Percentiles rank a stretch among this genome's conserved stretches.
Conservation (phyloP, 2,113 vertebrate genomes). For the Rissa tridactyla region DNA sequence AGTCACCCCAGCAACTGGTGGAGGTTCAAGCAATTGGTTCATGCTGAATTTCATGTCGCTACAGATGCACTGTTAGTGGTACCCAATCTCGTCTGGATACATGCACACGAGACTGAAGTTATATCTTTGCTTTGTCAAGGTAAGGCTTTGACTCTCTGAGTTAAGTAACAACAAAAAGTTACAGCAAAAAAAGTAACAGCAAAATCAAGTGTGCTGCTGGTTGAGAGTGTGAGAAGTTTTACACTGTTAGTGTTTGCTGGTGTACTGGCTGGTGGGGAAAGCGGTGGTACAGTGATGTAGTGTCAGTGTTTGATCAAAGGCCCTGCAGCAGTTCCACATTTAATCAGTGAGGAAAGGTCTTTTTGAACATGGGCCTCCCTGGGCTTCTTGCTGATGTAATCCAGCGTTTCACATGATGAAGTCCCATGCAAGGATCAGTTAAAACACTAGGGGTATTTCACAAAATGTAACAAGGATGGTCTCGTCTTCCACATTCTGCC, state of each 20-base stretch:
- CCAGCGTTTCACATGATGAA: background rate
- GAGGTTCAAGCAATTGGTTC: background rate
- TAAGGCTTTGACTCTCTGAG: background rate
- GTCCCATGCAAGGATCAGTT: background rate
- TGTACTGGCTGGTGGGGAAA: background rate
- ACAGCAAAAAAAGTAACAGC: background rate
- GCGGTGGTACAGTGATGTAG: background rate
- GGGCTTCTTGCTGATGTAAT: background rate
- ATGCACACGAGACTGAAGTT: background rate
- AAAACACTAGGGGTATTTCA: background rate
- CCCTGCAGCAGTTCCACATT: background rate
- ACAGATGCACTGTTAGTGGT: background rate
- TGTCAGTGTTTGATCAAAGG: background rate
- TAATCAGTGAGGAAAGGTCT: background rate
- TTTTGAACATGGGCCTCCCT: background rate
- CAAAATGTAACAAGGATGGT: background rate
- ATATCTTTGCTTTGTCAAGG: background rate
- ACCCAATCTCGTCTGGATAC: background rate
- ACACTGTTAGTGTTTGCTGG: background rate
- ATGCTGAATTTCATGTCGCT: background rate
- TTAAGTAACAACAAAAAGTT: background rate
- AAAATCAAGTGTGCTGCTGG: background rate
- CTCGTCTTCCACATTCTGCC: background rate
- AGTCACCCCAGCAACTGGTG: background rate
- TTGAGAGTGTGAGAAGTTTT: background rate